These are phyloP conservation scores for Rhyacophila evoluta DNA, from an alignment of 2,888 invertebrate species.

Conservation along the genomic window DNA sequence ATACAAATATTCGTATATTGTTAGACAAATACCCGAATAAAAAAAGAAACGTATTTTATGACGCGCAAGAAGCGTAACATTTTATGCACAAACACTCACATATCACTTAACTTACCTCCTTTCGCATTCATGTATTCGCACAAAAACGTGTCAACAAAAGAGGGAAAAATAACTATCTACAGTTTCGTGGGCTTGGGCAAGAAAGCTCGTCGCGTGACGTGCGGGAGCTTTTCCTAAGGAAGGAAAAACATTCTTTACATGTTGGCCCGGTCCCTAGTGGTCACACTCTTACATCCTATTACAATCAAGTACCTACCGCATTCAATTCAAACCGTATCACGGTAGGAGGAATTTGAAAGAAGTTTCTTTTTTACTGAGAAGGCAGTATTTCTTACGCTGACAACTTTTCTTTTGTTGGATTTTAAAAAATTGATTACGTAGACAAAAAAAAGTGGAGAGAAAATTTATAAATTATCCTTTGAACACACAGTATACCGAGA, in stretches of 20 bases:
- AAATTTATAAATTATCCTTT: background rate
- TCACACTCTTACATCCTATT: conserved; percentile 24
- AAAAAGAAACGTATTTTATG: conserved; percentile 6
- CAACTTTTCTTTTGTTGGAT: conserved; percentile 19
- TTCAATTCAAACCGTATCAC: conserved; percentile 24
- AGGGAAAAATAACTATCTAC: conserved; percentile 31
- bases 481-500: background rate
- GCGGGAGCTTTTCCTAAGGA: background rate
- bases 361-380: background rate
- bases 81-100: conserved; percentile 53
- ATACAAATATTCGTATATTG: too few relatives aligned
- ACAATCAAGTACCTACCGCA: conserved; percentile 22
- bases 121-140: conserved; percentile 52
- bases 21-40: too few relatives aligned
- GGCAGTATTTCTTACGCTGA: background rate
- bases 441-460: background rate
- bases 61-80: conserved; percentile 45
- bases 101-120: conserved; percentile 52
- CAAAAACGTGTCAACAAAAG: conserved; percentile 51
- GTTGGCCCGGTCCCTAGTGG: conserved; percentile 8
- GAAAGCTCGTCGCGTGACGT: conserved; percentile 24
- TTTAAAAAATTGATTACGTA: conserved; percentile 9
- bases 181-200: background rate
- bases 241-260: conserved; percentile 22
- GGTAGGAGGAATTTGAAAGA: conserved; percentile 1